phyloP scores from a whole-genome alignment of 2,888 invertebrate species.

The Campaea margaritaria region DNA sequence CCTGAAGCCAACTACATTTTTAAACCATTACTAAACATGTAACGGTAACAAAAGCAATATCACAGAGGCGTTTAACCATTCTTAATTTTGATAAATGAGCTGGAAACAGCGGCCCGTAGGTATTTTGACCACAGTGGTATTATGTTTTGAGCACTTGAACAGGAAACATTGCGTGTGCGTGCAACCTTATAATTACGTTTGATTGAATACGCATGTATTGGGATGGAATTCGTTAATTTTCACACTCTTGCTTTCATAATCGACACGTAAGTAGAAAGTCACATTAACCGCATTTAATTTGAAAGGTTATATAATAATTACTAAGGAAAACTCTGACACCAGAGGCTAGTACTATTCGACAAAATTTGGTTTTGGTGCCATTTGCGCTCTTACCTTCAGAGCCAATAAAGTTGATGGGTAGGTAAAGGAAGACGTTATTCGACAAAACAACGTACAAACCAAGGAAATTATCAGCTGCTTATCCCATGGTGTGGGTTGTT shows the following conservation, averaged over 20 bases:
- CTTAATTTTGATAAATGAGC: slow-evolving; percentile 71
- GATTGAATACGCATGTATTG: slow-evolving; percentile 26
- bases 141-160: slow-evolving; percentile 22
- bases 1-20: slow-evolving; percentile 20
- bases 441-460: no score
- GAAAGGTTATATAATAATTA: no score
- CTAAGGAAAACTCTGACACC: no score
- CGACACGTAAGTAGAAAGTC: slow-evolving; percentile 3
- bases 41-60: slow-evolving; percentile 52
- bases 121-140: slow-evolving; percentile 10
- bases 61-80: slow-evolving; percentile 56
- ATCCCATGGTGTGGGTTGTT: no score
- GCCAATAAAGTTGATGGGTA: no score
- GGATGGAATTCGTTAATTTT: slow-evolving; percentile 25
- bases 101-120: slow-evolving; percentile 31
- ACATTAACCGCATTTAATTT: neutral
- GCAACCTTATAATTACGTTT: slow-evolving; percentile 25
- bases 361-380: no score
- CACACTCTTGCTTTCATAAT: slow-evolving; percentile 30
- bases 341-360: no score
- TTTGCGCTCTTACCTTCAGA: no score
- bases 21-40: slow-evolving; percentile 43
- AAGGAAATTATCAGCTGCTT: no score
- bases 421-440: no score
- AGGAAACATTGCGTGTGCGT: slow-evolving; percentile 22